Evolutionary conservation across 2,888 invertebrate genomes (phyloP).

Genomic region (Lasioglossum leucozonium): DNA sequence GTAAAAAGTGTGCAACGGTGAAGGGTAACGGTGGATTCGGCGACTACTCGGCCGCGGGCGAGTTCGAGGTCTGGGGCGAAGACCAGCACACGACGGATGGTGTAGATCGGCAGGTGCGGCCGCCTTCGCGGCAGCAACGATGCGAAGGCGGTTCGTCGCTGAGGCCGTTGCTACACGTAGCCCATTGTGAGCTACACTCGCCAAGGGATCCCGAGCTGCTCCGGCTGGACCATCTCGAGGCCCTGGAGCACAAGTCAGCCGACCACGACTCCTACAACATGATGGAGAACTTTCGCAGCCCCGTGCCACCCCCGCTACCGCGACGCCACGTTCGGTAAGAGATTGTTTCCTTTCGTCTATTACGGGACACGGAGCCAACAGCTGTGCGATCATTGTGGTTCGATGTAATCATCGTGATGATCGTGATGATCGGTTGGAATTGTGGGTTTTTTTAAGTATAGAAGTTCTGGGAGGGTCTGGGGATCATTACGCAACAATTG

Average conservation of each 20-base stretch:
- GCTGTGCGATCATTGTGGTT: too few relatives aligned
- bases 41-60: slow-evolving; percentile 83
- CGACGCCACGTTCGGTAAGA: slow-evolving; percentile 83
- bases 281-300: slow-evolving; percentile 84
- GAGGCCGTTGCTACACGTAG: slow-evolving; percentile 82
- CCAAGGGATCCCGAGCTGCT: slow-evolving; percentile 82
- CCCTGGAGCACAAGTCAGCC: slow-evolving; percentile 78
- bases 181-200: slow-evolving; percentile 83
- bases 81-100: slow-evolving; percentile 79
- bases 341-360: not conserved
- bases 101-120: slow-evolving; percentile 76
- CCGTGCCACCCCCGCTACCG: slow-evolving; percentile 83
- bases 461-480: not conserved
- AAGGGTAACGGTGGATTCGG: slow-evolving; percentile 83
- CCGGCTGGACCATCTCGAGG: slow-evolving; percentile 82
- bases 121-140: slow-evolving; percentile 78
- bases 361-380: not conserved
- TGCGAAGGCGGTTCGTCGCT: slow-evolving; percentile 81
- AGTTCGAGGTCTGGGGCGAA: slow-evolving; percentile 84
- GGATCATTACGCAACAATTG: not conserved
- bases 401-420: too few relatives aligned
- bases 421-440: not conserved
- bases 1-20: slow-evolving; percentile 79
- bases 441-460: not conserved
- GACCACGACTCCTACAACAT: slow-evolving; percentile 80